These are phyloP conservation scores for Phthorimaea operculella DNA, from an alignment of 1,140 invertebrate species.

Conservation along the genomic window DNA sequence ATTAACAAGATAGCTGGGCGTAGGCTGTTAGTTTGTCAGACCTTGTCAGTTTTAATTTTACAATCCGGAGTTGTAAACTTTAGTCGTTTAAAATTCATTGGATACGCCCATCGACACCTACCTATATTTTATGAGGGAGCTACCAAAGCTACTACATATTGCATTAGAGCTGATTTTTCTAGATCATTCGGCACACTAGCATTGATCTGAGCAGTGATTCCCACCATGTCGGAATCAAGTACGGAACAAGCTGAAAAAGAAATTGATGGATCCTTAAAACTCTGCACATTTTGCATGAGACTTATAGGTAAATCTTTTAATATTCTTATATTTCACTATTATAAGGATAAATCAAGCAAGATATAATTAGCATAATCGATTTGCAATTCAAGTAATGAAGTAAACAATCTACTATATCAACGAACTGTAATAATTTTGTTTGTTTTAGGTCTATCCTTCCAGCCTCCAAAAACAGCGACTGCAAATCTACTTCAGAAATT, in stretches of 20 bases:
- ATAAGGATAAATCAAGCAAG: too few relatives aligned
- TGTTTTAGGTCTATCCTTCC: slow-evolving; percentile 34
- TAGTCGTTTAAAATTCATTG: background rate
- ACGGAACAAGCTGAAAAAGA: background rate
- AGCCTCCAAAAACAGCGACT: slow-evolving; percentile 20
- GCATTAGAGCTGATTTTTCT: background rate
- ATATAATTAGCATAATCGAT: too few relatives aligned
- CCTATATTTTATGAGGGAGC: too few relatives aligned
- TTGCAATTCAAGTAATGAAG: too few relatives aligned
- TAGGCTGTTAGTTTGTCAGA: background rate
- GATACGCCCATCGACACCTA: background rate
- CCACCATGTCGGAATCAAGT: background rate
- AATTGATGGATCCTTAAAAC: background rate
- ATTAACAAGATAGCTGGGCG: background rate
- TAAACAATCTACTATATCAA: too few relatives aligned
- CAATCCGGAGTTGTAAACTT: background rate
- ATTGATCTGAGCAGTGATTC: background rate
- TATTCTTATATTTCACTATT: too few relatives aligned
- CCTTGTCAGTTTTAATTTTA: background rate
- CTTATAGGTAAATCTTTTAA: too few relatives aligned
- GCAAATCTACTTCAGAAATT: slow-evolving; percentile 33
- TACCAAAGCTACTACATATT: too few relatives aligned
- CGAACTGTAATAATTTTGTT: too few relatives aligned
- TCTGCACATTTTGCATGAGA: background rate
- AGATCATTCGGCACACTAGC: background rate